Conservation (phyloP, 2,113 vertebrate genomes). For the Atlantisia rogersi region DNA sequence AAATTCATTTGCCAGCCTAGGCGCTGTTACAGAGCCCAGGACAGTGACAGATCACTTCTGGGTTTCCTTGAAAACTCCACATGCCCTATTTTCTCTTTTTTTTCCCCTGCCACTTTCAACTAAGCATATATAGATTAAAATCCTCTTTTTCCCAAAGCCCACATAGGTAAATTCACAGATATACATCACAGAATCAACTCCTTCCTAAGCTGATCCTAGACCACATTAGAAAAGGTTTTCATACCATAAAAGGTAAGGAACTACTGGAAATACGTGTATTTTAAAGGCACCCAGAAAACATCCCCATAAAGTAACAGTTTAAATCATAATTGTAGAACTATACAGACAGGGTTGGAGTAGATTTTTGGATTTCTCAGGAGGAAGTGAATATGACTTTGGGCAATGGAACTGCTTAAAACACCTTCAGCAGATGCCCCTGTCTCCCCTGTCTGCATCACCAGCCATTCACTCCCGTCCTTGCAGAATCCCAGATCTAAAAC, state of each 20-base stretch:
- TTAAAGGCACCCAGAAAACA: conserved; percentile 2
- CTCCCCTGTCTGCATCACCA: background rate
- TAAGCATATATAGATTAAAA: background rate
- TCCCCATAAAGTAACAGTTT: background rate
- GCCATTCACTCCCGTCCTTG: background rate
- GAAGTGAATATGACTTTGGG: background rate
- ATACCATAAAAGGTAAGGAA: background rate
- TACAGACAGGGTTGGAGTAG: background rate
- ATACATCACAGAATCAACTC: background rate
- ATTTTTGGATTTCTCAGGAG: background rate
- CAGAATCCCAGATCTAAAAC: background rate
- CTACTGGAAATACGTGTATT: background rate
- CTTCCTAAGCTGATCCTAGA: background rate
- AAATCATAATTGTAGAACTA: background rate
- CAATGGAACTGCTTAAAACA: background rate
- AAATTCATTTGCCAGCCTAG: background rate
- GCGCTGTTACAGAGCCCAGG: background rate
- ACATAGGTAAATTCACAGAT: background rate
- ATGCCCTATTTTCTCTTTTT: background rate
- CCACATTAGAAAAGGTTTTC: background rate
- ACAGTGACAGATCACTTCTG: background rate
- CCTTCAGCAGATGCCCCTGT: background rate
- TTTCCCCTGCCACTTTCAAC: background rate
- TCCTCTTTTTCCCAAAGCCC: background rate
- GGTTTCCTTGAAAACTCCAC: background rate